phyloP scores from a whole-genome alignment of 2,113 vertebrate genomes.

The Ceuthmochares aereus region DNA sequence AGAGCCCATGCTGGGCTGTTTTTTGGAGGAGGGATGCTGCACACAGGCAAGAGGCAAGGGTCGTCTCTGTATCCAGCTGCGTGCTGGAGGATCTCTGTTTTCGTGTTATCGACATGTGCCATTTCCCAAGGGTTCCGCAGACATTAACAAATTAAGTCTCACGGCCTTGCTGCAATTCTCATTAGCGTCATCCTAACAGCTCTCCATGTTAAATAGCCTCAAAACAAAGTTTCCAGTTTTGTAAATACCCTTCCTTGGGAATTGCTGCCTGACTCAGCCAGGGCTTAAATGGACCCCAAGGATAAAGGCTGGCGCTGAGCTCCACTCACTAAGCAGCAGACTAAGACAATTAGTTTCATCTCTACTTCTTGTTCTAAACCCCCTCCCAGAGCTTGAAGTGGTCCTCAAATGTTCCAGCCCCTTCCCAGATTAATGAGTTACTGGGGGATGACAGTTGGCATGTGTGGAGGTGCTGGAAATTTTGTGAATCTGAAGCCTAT shows the following conservation, averaged over 20 bases:
- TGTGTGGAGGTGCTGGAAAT: fast-evolving
- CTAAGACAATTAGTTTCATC: not conserved
- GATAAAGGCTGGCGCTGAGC: not conserved
- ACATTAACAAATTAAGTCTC: conserved; percentile 2
- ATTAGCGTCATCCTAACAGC: conserved; percentile 15
- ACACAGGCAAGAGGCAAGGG: not conserved
- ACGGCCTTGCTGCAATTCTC: not conserved
- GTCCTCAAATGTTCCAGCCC: not conserved
- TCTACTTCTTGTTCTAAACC: not conserved
- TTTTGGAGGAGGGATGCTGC: not conserved
- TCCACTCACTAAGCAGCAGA: not conserved
- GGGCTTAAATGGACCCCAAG: conserved; percentile 2
- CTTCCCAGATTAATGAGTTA: not conserved
- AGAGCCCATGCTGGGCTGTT: not conserved
- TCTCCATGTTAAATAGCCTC: conserved; percentile 1
- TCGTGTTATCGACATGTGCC: not conserved
- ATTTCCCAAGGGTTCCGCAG: not conserved
- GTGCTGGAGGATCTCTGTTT: fast-evolving
- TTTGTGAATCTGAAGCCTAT: not conserved
- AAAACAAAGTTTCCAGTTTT: not conserved
- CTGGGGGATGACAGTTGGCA: not conserved
- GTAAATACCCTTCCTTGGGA: conserved; percentile 7
- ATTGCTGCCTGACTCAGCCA: not conserved
- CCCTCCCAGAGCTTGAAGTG: not conserved
- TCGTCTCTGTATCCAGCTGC: fast-evolving